Evolutionary conservation across 2,113 vertebrate species (phyloP).

Genomic region (Lucifuga dentata): DNA sequence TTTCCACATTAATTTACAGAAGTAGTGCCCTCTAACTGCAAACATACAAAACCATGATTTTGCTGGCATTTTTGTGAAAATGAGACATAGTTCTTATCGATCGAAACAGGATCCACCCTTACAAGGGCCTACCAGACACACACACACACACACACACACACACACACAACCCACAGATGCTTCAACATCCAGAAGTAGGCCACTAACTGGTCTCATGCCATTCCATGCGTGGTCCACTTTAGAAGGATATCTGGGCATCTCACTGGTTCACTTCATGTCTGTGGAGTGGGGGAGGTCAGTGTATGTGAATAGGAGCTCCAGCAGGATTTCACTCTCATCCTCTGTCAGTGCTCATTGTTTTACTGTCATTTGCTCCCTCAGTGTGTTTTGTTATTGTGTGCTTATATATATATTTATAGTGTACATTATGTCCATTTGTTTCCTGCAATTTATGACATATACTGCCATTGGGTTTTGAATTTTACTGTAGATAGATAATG

Average conservation of each 20-base stretch:
- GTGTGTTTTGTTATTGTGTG: slow-evolving; percentile 25
- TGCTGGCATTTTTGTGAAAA: too few species aligned
- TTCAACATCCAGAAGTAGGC: slow-evolving; percentile 57
- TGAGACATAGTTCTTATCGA: background rate
- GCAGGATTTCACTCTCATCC: slow-evolving; percentile 40
- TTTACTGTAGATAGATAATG: background rate
- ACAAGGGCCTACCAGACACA: too few species aligned
- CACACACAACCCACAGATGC: slow-evolving; percentile 21
- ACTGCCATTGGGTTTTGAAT: background rate
- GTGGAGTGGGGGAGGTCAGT: slow-evolving; percentile 57
- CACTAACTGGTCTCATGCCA: slow-evolving; percentile 56
- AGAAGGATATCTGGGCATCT: slow-evolving; percentile 51
- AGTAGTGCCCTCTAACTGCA: too few species aligned
- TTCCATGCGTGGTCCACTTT: slow-evolving; percentile 37
- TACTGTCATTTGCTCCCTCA: background rate
- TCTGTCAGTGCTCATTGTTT: slow-evolving; percentile 42
- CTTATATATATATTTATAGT: slow-evolving; percentile 1
- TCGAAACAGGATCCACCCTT: background rate
- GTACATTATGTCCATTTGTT: background rate
- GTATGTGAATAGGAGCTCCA: slow-evolving; percentile 52
- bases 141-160: too few species aligned
- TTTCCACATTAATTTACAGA: too few species aligned
- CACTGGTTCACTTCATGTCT: slow-evolving; percentile 33
- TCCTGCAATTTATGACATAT: background rate
- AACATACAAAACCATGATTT: too few species aligned